Evolutionary conservation across 2,113 vertebrate species (phyloP).

Genomic region (Tylochromis polylepis): DNA sequence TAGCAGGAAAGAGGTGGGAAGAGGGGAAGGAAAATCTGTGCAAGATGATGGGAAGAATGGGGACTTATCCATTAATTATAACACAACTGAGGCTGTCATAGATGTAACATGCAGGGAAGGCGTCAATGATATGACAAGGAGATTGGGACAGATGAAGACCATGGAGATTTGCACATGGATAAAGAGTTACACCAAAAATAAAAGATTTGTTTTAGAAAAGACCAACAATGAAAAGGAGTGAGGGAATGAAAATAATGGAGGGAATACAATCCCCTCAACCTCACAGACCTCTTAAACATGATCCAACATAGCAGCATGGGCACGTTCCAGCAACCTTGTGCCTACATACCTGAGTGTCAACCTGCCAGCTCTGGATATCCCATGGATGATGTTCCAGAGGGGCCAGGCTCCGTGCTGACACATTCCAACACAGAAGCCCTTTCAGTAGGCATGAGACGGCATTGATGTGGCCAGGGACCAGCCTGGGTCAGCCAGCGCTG

Average conservation of each 20-base stretch:
- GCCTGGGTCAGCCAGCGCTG: slow-evolving; percentile 51
- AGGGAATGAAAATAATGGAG: slow-evolving; percentile 4
- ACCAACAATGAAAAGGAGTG: background rate
- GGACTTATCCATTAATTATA: slow-evolving; percentile 45
- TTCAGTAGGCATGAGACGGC: slow-evolving; percentile 41
- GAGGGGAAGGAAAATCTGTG: background rate
- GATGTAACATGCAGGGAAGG: background rate
- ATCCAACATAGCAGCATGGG: background rate
- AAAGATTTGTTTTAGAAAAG: background rate
- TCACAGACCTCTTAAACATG: background rate
- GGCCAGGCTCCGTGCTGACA: slow-evolving; percentile 3
- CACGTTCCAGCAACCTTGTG: background rate
- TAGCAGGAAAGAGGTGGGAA: slow-evolving; percentile 10
- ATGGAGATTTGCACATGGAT: background rate
- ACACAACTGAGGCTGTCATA: background rate
- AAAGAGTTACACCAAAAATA: background rate
- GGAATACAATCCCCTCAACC: background rate
- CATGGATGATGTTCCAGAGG: slow-evolving; percentile 18
- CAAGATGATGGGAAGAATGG: slow-evolving; percentile 33
- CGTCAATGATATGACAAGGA: background rate
- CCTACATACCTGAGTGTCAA: slow-evolving; percentile 36
- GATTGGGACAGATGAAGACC: background rate
- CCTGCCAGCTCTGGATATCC: slow-evolving; percentile 22
- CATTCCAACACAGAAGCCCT: slow-evolving; percentile 35
- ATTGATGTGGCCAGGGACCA: slow-evolving; percentile 41